Conservation (phyloP, 2,113 vertebrate genomes). For the Crocuta crocuta region DNA sequence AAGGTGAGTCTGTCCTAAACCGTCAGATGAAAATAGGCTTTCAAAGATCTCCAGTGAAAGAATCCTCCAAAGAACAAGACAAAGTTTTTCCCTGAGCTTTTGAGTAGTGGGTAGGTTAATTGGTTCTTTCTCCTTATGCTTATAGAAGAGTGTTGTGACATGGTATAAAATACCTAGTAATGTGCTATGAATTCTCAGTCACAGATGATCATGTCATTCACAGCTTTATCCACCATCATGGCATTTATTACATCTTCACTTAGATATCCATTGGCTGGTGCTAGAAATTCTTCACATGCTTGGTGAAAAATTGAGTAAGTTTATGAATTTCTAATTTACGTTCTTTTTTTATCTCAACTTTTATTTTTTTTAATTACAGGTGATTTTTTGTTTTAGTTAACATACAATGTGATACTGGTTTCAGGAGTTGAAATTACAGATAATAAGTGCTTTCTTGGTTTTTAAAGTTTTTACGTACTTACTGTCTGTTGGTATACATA, state of each 20-base stretch:
- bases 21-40: constrained; percentile 28
- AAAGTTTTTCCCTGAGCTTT: constrained; percentile 30
- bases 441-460: neutral
- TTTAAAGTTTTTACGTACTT: neutral
- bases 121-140: constrained; percentile 19
- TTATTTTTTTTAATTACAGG: neutral
- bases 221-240: constrained; percentile 96
- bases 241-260: constrained; percentile 96
- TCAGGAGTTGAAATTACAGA: neutral
- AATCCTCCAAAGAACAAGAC: constrained; percentile 20
- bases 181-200: constrained; percentile 38
- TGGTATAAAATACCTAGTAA: neutral
- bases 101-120: constrained; percentile 3
- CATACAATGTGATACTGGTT: too few relatives aligned
- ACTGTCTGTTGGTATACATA: neutral
- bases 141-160: neutral
- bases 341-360: neutral
- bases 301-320: constrained; percentile 92
- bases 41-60: constrained; percentile 37
- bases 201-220: constrained; percentile 70
- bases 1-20: neutral
- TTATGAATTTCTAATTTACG: neutral
- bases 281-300: constrained; percentile 95
- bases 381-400: neutral
- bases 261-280: constrained; percentile 96